Percentiles rank a stretch among this genome's conserved stretches.
Conservation (phyloP, 2,888 invertebrate genomes). For the Mechanitis messenoides region DNA sequence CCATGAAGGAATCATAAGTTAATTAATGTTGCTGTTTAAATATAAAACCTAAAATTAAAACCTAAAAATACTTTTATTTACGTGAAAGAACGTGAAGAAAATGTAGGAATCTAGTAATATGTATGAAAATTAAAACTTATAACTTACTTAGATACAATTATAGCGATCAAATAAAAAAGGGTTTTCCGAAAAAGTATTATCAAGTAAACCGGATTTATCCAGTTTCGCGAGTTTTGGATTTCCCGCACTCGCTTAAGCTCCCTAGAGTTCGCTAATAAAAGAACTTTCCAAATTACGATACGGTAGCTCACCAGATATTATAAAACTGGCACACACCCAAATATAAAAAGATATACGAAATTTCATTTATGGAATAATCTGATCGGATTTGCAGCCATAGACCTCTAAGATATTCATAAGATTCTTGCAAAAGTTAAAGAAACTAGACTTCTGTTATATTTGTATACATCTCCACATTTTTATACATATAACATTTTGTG, state of each 20-base stretch:
- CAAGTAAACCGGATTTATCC: slow-evolving; percentile 32
- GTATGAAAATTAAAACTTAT: background rate
- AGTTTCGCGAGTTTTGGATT: slow-evolving; percentile 30
- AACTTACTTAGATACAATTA: slow-evolving; percentile 16
- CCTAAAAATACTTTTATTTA: too few relatives aligned
- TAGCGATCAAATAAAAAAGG: slow-evolving; percentile 23
- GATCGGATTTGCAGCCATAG: slow-evolving; percentile 2
- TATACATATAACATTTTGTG: too few relatives aligned
- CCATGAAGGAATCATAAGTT: background rate
- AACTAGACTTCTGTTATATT: background rate
- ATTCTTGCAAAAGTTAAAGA: background rate
- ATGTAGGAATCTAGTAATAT: too few relatives aligned
- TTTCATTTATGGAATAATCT: slow-evolving; percentile 1
- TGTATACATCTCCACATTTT: background rate
- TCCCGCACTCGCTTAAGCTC: slow-evolving; percentile 29
- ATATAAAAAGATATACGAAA: slow-evolving; percentile 1
- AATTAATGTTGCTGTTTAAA: background rate
- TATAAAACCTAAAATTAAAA: background rate
- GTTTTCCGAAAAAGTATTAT: slow-evolving; percentile 29
- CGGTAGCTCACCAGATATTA: slow-evolving; percentile 20
- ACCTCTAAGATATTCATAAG: background rate
- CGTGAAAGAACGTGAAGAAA: too few relatives aligned
- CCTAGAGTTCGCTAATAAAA: slow-evolving; percentile 31
- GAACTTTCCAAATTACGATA: slow-evolving; percentile 32
- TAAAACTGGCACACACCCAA: slow-evolving; percentile 15